Evolutionary conservation across 1,140 invertebrate genomes (phyloP), one percentile per base, ranked within the genome.

Genomic region (Heliconius eleuchia): DNA sequence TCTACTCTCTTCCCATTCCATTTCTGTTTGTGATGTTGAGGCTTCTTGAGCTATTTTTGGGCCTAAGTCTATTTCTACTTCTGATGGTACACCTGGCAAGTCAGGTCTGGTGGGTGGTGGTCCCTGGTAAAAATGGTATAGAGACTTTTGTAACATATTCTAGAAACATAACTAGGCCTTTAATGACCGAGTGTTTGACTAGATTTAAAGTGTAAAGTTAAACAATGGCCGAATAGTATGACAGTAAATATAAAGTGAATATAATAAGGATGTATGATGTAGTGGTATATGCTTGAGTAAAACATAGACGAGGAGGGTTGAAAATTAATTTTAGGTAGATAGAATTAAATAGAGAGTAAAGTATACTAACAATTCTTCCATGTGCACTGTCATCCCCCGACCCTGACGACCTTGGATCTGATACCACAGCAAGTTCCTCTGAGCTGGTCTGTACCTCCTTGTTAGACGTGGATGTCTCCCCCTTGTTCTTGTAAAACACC

Each of bases 41-140:
- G 55, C 78, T 19, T 77, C n/a, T 74, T 57, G 74, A 4, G 73
- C 57, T 18, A 74, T 19, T 71, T 83, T 80, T 6, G 66, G 2
- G 3, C 73, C 77, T 30, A 83, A 72, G 23, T 81, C 80, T 19
- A 85, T 80, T 73, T 85, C 83, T 60, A 83, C 82, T 74, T 83
- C 80, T 27, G 83, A 79, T 18, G 82, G 80, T 23, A 83, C 70
- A 16, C 71, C 78, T 4, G 72, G 75, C 8, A 52, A 73, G n/a
- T 66, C 60, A 5, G 60, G 23, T 23, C 60, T 66, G 8, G 23
- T 66, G 0, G 11, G 60, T n/a, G n/a, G n/a, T n/a, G n/a, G n/a
- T 66, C 60, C 60, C 60, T 66, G 60, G 30, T n/a, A 30, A 27
- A 30, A n/a, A n/a, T 71, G 37, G 5, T 37, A 19, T 72, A 37